Conservation (phyloP, 2,113 vertebrate genomes). For the Circaetus cinerascens region DNA sequence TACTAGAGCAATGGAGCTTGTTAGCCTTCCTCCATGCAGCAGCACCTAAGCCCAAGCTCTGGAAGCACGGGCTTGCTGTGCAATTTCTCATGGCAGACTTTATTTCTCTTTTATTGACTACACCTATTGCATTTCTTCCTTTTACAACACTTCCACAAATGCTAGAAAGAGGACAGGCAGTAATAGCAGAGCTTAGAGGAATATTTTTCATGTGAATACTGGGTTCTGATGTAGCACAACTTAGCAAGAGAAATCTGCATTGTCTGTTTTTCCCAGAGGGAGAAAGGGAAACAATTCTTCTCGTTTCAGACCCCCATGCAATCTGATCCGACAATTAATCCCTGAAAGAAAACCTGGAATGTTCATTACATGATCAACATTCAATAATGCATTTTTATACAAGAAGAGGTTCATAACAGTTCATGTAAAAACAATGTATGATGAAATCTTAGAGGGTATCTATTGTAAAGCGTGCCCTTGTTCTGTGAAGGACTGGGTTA, state of each 20-base stretch:
- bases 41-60: background rate
- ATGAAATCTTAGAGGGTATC: background rate
- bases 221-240: background rate
- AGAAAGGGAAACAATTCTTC: background rate
- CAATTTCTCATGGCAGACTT: background rate
- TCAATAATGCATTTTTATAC: background rate
- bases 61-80: background rate
- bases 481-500: background rate
- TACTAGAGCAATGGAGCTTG: background rate
- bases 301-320: background rate
- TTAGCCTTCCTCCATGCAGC: background rate
- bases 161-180: background rate
- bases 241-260: background rate
- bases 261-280: background rate
- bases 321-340: background rate
- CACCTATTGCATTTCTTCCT: background rate
- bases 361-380: background rate
- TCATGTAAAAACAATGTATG: background rate
- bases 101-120: conserved; percentile 25
- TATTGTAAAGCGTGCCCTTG: background rate
- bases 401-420: background rate
- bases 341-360: background rate
- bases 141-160: background rate
- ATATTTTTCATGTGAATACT: background rate
- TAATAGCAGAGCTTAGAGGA: background rate